Evolutionary conservation across 2,888 invertebrate species (phyloP).

Genomic region (Archips xylosteana): DNA sequence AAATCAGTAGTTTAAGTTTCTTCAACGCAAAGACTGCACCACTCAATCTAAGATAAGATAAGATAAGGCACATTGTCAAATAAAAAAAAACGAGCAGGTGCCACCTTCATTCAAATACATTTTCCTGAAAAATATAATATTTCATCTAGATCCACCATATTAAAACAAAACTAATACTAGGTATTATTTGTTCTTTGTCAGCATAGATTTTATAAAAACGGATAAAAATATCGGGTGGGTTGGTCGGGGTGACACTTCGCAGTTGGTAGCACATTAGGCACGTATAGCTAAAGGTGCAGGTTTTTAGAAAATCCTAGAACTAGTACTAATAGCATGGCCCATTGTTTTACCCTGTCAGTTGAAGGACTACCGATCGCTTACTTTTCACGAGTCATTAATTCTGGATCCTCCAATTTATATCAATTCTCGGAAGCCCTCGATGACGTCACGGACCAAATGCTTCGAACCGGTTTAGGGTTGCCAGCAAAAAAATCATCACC

Average conservation of each 20-base stretch:
- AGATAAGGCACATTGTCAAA: too few species aligned
- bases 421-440: conserved; percentile 29
- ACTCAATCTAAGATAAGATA: too few species aligned
- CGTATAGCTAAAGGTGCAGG: too few species aligned
- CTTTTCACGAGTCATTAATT: conserved; percentile 26
- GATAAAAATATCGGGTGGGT: too few species aligned
- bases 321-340: background rate
- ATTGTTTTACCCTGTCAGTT: background rate
- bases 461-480: conserved; percentile 44
- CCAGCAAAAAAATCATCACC: background rate
- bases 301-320: too few species aligned
- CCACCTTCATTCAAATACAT: background rate
- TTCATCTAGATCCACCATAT: background rate
- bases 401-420: conserved; percentile 36
- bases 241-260: too few species aligned
- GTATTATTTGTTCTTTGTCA: too few species aligned
- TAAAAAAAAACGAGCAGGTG: too few species aligned
- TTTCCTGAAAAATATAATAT: background rate
- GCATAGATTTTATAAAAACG: too few species aligned
- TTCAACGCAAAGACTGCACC: too few species aligned
- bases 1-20: too few species aligned
- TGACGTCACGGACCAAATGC: conserved; percentile 34
- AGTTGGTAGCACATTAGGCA: too few species aligned
- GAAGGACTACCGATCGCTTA: conserved; percentile 12
- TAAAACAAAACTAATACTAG: background rate